phyloP scores from a whole-genome alignment of 1,140 invertebrate genomes.

The Spodoptera litura region DNA sequence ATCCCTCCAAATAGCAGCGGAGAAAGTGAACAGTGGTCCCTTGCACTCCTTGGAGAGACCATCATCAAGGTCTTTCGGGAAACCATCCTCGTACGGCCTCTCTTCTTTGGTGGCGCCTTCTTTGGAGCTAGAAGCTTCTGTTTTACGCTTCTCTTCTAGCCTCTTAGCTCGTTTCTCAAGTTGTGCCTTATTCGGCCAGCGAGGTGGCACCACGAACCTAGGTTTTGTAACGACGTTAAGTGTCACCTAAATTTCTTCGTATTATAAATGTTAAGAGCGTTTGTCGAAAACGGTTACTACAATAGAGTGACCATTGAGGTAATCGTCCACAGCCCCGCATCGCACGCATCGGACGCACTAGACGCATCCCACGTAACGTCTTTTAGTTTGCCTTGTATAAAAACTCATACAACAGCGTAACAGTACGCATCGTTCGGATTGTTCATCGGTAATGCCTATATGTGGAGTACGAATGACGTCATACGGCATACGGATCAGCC shows the following conservation, averaged over 20 bases:
- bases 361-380: no score
- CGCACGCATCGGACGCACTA: no score
- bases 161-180: neutral
- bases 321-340: no score
- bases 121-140: neutral
- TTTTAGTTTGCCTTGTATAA: no score
- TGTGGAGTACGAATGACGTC: no score
- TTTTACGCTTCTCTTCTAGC: no score
- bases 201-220: neutral
- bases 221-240: neutral
- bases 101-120: neutral
- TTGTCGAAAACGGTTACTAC: no score
- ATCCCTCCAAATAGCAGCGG: conserved; percentile 41
- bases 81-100: neutral
- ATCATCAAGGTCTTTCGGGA: neutral
- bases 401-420: no score
- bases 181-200: conserved; percentile 27
- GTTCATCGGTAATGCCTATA: no score
- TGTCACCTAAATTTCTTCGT: neutral
- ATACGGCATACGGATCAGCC: no score
- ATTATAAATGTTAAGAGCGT: neutral
- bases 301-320: no score
- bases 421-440: no score
- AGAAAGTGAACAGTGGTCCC: conserved; percentile 64
- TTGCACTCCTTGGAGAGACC: conserved; percentile 36